phyloP scores from a whole-genome alignment of 2,888 invertebrate species.

The Brenthis ino region DNA sequence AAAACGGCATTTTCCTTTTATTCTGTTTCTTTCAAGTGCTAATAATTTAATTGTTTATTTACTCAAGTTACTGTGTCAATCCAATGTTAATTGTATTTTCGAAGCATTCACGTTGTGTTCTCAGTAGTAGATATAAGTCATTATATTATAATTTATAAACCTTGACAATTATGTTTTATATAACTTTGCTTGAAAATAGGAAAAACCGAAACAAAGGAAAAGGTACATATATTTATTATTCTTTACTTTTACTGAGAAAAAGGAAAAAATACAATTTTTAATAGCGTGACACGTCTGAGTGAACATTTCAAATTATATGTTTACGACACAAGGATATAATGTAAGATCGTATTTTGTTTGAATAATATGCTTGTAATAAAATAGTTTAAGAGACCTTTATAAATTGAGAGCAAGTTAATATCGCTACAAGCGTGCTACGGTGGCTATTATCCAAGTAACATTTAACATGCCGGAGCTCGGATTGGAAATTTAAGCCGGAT shows the following conservation, averaged over 20 bases:
- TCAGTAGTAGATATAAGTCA: too few species aligned
- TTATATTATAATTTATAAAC: too few species aligned
- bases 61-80: too few species aligned
- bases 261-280: conserved; percentile 15
- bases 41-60: too few species aligned
- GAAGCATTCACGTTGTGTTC: too few species aligned
- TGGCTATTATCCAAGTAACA: conserved; percentile 30
- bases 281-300: conserved; percentile 23
- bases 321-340: conserved; percentile 5
- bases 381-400: conserved; percentile 27
- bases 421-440: conserved; percentile 26
- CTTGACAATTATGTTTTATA: too few species aligned
- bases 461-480: conserved; percentile 25
- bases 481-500: conserved; percentile 34
- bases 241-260: conserved; percentile 6
- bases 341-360: neutral
- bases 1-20: too few species aligned
- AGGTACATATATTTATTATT: too few species aligned
- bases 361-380: conserved; percentile 26
- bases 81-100: too few species aligned
- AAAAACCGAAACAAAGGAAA: too few species aligned
- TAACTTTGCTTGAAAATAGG: too few species aligned
- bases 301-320: conserved; percentile 20
- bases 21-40: too few species aligned
- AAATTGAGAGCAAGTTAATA: conserved; percentile 27